Evolutionary conservation across 2,113 vertebrate genomes (phyloP).

Genomic region (Myotis brandtii): DNA sequence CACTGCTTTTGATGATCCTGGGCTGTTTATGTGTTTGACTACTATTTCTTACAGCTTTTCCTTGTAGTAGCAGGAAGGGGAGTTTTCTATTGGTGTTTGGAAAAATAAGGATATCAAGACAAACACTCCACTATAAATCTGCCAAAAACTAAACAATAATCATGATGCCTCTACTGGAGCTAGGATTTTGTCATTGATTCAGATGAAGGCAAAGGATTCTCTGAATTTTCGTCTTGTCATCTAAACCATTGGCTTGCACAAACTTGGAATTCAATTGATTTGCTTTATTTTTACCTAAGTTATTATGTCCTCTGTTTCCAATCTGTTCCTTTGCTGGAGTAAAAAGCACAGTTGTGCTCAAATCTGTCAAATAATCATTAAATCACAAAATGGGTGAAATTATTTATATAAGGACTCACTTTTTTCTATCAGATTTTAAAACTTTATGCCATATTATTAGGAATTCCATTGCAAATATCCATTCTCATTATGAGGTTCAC

Average conservation of each 20-base stretch:
- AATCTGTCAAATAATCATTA: not conserved
- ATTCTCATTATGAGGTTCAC: not conserved
- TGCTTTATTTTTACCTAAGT: slow-evolving; percentile 20
- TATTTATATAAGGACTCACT: not conserved
- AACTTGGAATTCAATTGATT: not conserved
- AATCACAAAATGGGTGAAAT: not conserved
- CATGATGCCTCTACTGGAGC: not conserved
- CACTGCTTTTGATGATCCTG: not conserved
- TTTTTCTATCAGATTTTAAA: slow-evolving; percentile 14
- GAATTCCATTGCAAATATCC: slow-evolving; percentile 1
- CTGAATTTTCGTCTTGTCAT: not conserved
- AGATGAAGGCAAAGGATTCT: not conserved
- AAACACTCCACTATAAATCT: not conserved
- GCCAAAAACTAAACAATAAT: not conserved
- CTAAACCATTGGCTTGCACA: not conserved
- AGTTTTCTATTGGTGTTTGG: not conserved
- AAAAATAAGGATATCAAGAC: not conserved
- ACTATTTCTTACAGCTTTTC: not conserved
- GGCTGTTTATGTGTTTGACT: not conserved
- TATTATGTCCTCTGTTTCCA: not conserved
- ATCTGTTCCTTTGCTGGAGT: not conserved
- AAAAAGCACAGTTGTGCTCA: not conserved
- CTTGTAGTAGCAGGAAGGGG: not conserved
- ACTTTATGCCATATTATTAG: not conserved
- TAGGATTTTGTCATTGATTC: slow-evolving; percentile 32